Evolutionary conservation across 2,113 vertebrate genomes (phyloP).

Genomic region (Syrrhaptes paradoxus): DNA sequence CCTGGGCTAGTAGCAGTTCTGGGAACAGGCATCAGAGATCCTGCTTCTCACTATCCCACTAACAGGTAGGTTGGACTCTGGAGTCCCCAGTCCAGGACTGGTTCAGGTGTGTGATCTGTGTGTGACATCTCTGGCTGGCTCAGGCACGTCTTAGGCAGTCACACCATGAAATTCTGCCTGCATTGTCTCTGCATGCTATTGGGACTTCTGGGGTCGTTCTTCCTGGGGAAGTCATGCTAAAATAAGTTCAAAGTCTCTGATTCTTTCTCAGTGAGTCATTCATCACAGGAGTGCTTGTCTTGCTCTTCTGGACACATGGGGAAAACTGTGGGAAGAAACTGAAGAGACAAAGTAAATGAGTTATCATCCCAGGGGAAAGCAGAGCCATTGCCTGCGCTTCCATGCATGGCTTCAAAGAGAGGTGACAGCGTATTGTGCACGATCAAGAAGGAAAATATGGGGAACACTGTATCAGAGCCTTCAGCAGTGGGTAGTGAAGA

Average conservation of each 20-base stretch:
- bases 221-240: conserved; percentile 38
- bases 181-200: background rate
- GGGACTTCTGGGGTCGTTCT: conserved; percentile 21
- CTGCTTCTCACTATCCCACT: background rate
- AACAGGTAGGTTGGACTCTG: background rate
- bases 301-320: background rate
- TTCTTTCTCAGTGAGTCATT: conserved; percentile 48
- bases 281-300: background rate
- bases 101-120: background rate
- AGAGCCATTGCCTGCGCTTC: background rate
- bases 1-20: background rate
- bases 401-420: background rate
- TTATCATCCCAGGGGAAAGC: background rate
- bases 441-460: background rate
- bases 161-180: background rate
- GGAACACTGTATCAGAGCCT: background rate
- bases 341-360: background rate
- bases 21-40: background rate
- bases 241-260: conserved; percentile 22
- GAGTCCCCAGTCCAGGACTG: background rate
- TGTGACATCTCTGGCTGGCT: background rate
- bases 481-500: background rate
- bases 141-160: background rate
- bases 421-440: background rate
- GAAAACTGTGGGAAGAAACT: conserved; percentile 25